Evolutionary conservation across 2,888 invertebrate species (phyloP).

Genomic region (Anodontia alba): DNA sequence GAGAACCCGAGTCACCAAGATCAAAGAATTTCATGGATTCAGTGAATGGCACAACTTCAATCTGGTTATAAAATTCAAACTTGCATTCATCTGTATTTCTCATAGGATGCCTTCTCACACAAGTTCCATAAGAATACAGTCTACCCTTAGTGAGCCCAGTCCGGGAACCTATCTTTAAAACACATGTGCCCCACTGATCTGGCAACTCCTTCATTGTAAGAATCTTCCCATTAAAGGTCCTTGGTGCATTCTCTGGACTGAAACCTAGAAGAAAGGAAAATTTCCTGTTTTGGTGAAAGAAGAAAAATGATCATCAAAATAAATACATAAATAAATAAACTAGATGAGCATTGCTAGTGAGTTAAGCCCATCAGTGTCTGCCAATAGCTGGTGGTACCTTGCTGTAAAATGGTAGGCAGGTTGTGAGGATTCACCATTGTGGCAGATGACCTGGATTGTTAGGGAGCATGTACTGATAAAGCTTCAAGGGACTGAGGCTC

Average conservation of each 20-base stretch:
- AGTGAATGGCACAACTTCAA: conserved; percentile 23
- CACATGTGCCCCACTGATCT: background rate
- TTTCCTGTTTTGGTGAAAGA: too few species aligned
- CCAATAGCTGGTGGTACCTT: too few species aligned
- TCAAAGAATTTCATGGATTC: conserved; percentile 30
- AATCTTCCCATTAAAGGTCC: conserved; percentile 14
- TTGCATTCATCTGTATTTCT: background rate
- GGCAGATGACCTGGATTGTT: too few species aligned
- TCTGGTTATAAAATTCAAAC: conserved; percentile 27
- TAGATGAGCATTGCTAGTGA: too few species aligned
- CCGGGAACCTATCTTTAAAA: conserved; percentile 36
- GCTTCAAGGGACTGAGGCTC: too few species aligned
- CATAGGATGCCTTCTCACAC: background rate
- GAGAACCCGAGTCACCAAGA: conserved; percentile 42
- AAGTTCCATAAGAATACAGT: conserved; percentile 28
- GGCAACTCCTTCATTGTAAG: conserved; percentile 11
- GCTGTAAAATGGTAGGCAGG: too few species aligned
- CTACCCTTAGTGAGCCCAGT: conserved; percentile 40
- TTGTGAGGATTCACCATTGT: too few species aligned
- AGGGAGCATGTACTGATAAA: too few species aligned
- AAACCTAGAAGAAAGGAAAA: conserved; percentile 21
- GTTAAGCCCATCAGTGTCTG: too few species aligned
- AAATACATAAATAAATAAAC: too few species aligned
- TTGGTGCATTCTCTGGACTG: background rate
- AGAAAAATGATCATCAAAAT: too few species aligned